These are phyloP conservation scores for Tinamus guttatus DNA, from an alignment of 2,113 vertebrate genomes.

Conservation along the genomic window DNA sequence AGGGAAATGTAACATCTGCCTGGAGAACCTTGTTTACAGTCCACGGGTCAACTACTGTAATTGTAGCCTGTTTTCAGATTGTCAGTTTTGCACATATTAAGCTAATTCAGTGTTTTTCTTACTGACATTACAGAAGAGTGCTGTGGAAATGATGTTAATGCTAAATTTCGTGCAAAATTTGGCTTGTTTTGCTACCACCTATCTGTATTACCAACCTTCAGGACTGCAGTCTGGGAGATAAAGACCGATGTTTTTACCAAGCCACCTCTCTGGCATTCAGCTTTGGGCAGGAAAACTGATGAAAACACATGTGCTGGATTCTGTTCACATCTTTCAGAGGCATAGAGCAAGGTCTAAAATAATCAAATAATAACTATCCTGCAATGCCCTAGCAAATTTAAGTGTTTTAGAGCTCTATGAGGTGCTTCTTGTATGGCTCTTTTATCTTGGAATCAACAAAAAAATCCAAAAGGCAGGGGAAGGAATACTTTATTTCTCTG, in stretches of 20 bases:
- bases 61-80: background rate
- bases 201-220: background rate
- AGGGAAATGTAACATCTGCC: background rate
- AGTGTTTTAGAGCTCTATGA: background rate
- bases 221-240: background rate
- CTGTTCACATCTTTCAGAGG: background rate
- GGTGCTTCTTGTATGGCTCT: background rate
- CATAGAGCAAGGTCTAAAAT: background rate
- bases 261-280: background rate
- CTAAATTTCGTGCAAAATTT: background rate
- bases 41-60: background rate
- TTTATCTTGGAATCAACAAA: background rate
- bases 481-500: background rate
- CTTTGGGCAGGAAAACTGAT: background rate
- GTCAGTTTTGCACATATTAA: background rate
- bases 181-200: slow-evolving; percentile 26
- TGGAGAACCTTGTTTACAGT: background rate
- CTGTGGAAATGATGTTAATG: background rate
- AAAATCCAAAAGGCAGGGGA: background rate
- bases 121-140: background rate
- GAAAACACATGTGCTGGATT: background rate
- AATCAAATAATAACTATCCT: background rate
- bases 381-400: background rate
- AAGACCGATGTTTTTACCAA: slow-evolving; percentile 3
- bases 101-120: background rate